phyloP scores from a whole-genome alignment of 2,888 invertebrate genomes.

The Tyria jacobaeae region DNA sequence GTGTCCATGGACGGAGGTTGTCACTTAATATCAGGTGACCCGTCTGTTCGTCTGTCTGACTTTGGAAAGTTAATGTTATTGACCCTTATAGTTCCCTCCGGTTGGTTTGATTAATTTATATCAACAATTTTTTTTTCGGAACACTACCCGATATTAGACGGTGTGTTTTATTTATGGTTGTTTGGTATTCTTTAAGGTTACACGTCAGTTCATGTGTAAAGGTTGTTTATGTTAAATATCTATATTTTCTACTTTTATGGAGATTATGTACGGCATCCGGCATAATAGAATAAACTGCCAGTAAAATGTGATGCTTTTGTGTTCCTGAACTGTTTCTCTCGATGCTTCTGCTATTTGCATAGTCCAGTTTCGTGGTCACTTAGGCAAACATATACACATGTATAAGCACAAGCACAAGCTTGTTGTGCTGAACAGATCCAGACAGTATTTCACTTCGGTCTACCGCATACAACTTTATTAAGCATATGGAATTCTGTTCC shows the following conservation, averaged over 20 bases:
- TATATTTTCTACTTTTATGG: background rate
- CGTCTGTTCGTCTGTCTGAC: constrained; percentile 4
- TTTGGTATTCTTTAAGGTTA: background rate
- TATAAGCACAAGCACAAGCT: no score
- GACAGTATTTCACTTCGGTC: no score
- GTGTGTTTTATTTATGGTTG: constrained; percentile 5
- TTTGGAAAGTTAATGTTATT: constrained; percentile 17
- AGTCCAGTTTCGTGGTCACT: no score
- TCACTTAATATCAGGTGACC: no score
- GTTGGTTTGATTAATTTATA: constrained; percentile 18
- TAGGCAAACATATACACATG: no score
- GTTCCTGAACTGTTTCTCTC: no score
- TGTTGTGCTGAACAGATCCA: no score
- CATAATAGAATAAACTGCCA: background rate
- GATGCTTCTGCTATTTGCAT: no score
- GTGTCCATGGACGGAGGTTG: no score
- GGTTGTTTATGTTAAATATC: background rate
- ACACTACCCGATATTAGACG: constrained; percentile 11
- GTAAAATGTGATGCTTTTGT: no score
- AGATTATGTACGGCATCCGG: background rate
- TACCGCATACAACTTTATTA: no score
- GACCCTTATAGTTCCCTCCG: constrained; percentile 15
- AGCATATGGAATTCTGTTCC: no score
- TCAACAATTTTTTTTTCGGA: constrained; percentile 6
- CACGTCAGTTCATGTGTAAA: background rate